A percentile compares a stretch with the other conserved stretches of the same genome.
These are phyloP conservation scores for Odontamblyopus lacepedii DNA, from an alignment of 2,797 vertebrate genomes.

Conservation along the genomic window DNA sequence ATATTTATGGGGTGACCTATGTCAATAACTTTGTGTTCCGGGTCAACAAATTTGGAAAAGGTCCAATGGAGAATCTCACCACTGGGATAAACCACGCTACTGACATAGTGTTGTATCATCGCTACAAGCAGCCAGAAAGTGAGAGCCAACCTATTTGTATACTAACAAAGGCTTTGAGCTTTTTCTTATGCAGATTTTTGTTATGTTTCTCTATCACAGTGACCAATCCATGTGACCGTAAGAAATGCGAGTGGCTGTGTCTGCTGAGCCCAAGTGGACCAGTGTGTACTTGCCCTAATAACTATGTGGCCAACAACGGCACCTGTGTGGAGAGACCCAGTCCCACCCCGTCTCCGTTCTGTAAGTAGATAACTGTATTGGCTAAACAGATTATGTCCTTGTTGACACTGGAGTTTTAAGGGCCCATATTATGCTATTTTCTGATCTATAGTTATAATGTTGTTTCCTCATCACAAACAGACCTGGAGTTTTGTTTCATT, in stretches of 20 bases:
- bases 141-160: constrained; percentile 27
- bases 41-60: constrained; percentile 94
- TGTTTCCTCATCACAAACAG: too few species aligned
- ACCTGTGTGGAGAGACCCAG: constrained; percentile 84
- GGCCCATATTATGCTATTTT: too few species aligned
- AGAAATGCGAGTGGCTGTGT: constrained; percentile 97
- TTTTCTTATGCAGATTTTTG: not conserved
- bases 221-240: constrained; percentile 96
- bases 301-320: constrained; percentile 88
- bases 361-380: constrained; percentile 67
- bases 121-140: constrained; percentile 97
- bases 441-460: too few species aligned
- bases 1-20: constrained; percentile 96
- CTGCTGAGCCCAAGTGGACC: constrained; percentile 94
- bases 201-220: constrained; percentile 63
- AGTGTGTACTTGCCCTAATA: constrained; percentile 93
- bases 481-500: too few species aligned
- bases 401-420: not conserved
- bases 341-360: constrained; percentile 82
- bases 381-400: not conserved
- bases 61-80: constrained; percentile 87
- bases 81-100: constrained; percentile 94
- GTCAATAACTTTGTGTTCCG: constrained; percentile 94
- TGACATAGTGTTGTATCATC: constrained; percentile 91
- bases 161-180: not conserved